phyloP scores from a whole-genome alignment of 2,797 vertebrate genomes.

The Cottoperca gobio region DNA sequence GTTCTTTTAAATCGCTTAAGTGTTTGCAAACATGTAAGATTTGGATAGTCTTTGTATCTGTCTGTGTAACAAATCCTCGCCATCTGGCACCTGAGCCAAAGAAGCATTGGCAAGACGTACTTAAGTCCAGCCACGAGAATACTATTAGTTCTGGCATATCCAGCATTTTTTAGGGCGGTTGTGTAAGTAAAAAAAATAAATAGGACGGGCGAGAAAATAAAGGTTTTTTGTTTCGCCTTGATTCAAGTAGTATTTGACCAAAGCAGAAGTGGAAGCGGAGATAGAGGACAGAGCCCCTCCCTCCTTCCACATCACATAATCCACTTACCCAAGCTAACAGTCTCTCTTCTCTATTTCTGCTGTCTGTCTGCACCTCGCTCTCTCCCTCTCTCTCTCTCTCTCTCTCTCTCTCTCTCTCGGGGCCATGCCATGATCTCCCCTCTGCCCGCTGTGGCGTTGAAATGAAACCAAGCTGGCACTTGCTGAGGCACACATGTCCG shows the following conservation, averaged over 20 bases:
- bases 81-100: constrained; percentile 37
- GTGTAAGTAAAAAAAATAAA: constrained; percentile 9
- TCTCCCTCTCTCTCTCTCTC: constrained; percentile 30
- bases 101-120: constrained; percentile 9
- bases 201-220: not conserved
- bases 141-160: not conserved
- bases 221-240: constrained; percentile 33
- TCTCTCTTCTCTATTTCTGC: constrained; percentile 55
- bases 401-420: constrained; percentile 32
- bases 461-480: constrained; percentile 70
- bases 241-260: constrained; percentile 54
- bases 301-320: constrained; percentile 63
- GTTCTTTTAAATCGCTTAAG: not conserved
- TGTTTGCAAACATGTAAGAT: constrained; percentile 35
- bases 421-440: constrained; percentile 63
- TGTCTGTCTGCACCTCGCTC: constrained; percentile 23
- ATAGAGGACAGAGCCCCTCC: constrained; percentile 43
- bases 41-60: constrained; percentile 2
- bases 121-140: constrained; percentile 29
- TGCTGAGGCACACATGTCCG: constrained; percentile 43
- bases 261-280: constrained; percentile 22
- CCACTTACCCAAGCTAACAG: constrained; percentile 62
- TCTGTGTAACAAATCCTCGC: constrained; percentile 20
- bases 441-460: constrained; percentile 70
- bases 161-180: constrained; percentile 26